phyloP scores from a whole-genome alignment of 2,113 vertebrate genomes.

The Orientallactaga bullata region DNA sequence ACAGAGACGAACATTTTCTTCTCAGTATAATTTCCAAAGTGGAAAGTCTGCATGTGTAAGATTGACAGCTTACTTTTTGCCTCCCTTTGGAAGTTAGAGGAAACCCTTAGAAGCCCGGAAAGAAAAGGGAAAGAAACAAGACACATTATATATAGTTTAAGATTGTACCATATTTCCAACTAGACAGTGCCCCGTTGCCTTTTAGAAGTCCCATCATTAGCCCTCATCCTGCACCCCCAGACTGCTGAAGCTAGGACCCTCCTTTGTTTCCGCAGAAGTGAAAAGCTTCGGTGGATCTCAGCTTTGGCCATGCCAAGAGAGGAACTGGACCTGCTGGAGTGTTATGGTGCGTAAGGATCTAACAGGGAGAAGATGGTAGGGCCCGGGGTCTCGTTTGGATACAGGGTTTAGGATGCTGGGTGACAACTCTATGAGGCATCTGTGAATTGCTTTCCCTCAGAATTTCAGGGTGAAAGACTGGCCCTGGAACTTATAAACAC shows the following conservation, averaged over 20 bases:
- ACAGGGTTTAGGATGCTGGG: background rate
- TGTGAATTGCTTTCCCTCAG: background rate
- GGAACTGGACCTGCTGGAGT: slow-evolving; percentile 86
- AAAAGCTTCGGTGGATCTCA: slow-evolving; percentile 98
- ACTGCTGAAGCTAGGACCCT: background rate
- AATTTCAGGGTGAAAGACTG: background rate
- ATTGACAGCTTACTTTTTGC: background rate
- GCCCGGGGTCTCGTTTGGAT: background rate
- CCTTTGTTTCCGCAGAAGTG: slow-evolving; percentile 89
- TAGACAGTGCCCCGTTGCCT: background rate
- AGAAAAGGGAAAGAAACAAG: background rate
- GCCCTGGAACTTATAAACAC: background rate
- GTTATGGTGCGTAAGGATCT: slow-evolving; percentile 80
- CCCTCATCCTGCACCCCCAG: background rate
- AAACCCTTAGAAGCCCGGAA: background rate
- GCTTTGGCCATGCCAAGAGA: slow-evolving; percentile 90
- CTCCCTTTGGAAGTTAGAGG: background rate
- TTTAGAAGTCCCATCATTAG: background rate
- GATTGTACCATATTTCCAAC: background rate
- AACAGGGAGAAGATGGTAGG: background rate
- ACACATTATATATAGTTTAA: background rate
- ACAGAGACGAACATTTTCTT: background rate
- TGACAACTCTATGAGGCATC: background rate
- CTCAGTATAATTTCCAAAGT: background rate
- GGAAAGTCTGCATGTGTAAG: background rate